These are phyloP conservation scores for Isotomurus palustris DNA, from an alignment of 2,888 invertebrate genomes.

Conservation along the genomic window DNA sequence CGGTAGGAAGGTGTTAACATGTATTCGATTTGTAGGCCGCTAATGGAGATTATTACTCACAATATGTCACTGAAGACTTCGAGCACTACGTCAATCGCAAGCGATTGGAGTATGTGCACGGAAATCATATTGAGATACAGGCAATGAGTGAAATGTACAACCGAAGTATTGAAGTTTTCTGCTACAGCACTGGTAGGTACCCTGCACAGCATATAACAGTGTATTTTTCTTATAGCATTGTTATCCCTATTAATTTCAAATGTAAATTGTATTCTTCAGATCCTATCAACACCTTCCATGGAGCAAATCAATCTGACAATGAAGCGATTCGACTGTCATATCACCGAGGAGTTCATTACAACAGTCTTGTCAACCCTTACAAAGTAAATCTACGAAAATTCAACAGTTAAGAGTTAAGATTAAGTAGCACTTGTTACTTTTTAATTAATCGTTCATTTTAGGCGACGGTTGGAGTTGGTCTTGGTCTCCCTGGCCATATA, in stretches of 20 bases:
- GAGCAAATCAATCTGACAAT: constrained; percentile 64
- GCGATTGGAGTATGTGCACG: constrained; percentile 71
- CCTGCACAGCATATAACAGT: no score
- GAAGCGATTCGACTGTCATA: constrained; percentile 79
- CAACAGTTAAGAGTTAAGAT: no score
- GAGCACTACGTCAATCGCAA: constrained; percentile 75
- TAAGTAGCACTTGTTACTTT: no score
- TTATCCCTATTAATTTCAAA: no score
- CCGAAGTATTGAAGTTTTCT: constrained; percentile 79
- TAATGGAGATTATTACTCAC: constrained; percentile 79
- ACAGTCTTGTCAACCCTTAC: constrained; percentile 79
- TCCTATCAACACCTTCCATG: constrained; percentile 82
- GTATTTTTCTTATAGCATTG: background rate
- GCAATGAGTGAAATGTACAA: constrained; percentile 86
- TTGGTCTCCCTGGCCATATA: constrained; percentile 74
- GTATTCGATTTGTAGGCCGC: constrained; percentile 58
- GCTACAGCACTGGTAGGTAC: constrained; percentile 63
- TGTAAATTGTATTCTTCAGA: no score
- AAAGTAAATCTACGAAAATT: no score
- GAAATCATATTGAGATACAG: constrained; percentile 87
- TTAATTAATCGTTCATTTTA: constrained; percentile 10
- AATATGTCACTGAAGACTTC: constrained; percentile 86
- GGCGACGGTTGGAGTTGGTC: constrained; percentile 73
- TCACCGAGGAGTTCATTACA: constrained; percentile 81
- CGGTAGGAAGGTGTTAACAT: no score